Conservation (phyloP, 1,140 invertebrate species). For the Diabrotica undecimpunctata region DNA sequence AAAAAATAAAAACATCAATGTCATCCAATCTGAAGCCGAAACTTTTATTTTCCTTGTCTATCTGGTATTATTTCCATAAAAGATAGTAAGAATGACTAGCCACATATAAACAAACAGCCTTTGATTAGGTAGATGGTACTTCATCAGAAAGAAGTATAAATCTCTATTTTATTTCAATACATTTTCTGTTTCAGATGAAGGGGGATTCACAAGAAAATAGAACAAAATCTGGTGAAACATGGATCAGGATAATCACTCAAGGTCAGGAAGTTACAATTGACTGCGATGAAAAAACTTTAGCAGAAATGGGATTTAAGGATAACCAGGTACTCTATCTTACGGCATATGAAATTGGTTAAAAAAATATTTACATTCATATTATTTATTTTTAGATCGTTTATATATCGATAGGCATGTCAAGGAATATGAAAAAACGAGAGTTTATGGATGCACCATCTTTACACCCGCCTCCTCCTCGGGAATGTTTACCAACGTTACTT, state of each 20-base stretch:
- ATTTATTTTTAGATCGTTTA: constrained; percentile 68
- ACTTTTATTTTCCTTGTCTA: no score
- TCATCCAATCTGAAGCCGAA: no score
- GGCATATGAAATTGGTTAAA: background rate
- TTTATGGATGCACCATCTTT: constrained; percentile 70
- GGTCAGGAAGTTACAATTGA: constrained; percentile 92
- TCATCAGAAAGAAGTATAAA: no score
- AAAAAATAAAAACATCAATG: no score
- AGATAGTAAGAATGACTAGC: no score
- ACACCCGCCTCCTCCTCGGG: constrained; percentile 73
- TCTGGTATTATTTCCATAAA: no score
- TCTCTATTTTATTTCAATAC: no score
- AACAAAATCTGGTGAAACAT: constrained; percentile 34
- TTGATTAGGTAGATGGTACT: no score
- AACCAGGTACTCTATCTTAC: constrained; percentile 52
- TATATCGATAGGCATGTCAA: constrained; percentile 77
- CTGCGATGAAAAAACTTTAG: constrained; percentile 84
- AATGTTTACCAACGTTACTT: constrained; percentile 79
- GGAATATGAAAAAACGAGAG: constrained; percentile 71
- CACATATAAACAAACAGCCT: no score
- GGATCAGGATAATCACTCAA: constrained; percentile 85
- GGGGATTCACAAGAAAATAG: constrained; percentile 13
- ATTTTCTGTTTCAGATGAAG: constrained; percentile 18
- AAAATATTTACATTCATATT: background rate
- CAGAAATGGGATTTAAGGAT: constrained; percentile 90